Percentiles rank a stretch among this genome's conserved stretches.
Conservation (phyloP, 23 tunicate genomes). For the Halocynthia aurantium region DNA sequence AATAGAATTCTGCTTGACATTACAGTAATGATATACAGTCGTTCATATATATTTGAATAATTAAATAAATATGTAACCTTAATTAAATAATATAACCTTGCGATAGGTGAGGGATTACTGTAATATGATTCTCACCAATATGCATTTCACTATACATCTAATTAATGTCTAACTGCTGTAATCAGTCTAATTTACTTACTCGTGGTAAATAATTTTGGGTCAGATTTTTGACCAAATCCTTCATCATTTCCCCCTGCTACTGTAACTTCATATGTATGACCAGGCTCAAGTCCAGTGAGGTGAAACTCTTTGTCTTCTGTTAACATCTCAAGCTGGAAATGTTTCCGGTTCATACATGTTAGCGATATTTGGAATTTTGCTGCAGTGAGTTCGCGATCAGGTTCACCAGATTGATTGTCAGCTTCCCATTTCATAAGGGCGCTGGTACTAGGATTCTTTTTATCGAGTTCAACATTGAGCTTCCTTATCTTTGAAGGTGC, state of each 20-base stretch:
- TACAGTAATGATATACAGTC: too few species aligned
- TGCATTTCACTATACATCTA: too few species aligned
- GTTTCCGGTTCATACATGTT: not conserved
- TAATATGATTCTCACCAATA: too few species aligned
- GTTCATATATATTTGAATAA: too few species aligned
- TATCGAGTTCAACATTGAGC: not conserved
- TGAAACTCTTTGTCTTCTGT: not conserved
- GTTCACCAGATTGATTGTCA: not conserved
- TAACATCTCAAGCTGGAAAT: not conserved
- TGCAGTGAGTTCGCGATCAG: not conserved
- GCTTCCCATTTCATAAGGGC: too few species aligned
- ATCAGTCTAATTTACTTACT: not conserved
- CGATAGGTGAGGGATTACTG: too few species aligned
- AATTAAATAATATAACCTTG: too few species aligned
- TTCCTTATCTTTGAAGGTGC: too few species aligned
- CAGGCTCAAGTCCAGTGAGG: not conserved
- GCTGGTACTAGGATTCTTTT: not conserved
- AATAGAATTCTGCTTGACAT: too few species aligned
- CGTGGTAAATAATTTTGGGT: not conserved
- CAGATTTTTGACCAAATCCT: slow-evolving; percentile 1
- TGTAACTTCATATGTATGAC: not conserved
- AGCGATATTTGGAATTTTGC: not conserved
- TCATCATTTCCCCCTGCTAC: not conserved
- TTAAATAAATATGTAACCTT: too few species aligned
- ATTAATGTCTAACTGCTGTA: too few species aligned